phyloP scores from a whole-genome alignment of 2,113 vertebrate genomes.

The Mobula birostris region DNA sequence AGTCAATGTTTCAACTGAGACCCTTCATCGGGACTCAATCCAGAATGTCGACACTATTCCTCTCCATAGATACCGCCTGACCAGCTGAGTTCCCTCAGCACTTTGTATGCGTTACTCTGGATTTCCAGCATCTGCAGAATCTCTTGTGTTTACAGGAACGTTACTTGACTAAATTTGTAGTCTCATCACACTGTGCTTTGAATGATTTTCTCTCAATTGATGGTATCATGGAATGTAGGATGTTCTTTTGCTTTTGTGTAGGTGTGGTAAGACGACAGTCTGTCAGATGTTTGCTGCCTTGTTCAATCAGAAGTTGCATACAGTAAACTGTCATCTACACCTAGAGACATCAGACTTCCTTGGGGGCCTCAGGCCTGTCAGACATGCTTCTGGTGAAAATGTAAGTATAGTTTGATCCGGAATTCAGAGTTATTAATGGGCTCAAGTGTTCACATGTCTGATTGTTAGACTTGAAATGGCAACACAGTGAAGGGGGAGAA shows the following conservation, averaged over 20 bases:
- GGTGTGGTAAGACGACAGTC: constrained; percentile 94
- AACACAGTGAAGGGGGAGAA: no score
- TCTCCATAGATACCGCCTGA: no score
- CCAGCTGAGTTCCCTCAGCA: no score
- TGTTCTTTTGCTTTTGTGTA: constrained; percentile 46
- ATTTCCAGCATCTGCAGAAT: no score
- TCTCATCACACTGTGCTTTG: no score
- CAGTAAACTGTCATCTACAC: constrained; percentile 87
- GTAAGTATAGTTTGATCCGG: neutral
- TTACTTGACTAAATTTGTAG: no score
- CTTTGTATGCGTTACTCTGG: no score
- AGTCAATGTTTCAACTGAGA: no score
- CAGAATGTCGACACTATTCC: no score
- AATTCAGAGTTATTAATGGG: neutral
- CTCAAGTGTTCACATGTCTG: neutral
- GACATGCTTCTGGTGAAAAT: neutral
- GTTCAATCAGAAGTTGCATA: constrained; percentile 68
- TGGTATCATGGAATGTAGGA: neutral
- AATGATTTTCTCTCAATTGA: no score
- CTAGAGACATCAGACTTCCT: constrained; percentile 96
- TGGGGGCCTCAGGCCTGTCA: constrained; percentile 76
- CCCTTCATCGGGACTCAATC: no score
- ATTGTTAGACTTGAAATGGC: neutral
- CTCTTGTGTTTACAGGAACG: no score
- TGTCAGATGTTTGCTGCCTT: constrained; percentile 88